Percentiles rank a stretch among this genome's conserved stretches.
phyloP scores from a whole-genome alignment of 2,113 vertebrate species.

The Prolemur simus region DNA sequence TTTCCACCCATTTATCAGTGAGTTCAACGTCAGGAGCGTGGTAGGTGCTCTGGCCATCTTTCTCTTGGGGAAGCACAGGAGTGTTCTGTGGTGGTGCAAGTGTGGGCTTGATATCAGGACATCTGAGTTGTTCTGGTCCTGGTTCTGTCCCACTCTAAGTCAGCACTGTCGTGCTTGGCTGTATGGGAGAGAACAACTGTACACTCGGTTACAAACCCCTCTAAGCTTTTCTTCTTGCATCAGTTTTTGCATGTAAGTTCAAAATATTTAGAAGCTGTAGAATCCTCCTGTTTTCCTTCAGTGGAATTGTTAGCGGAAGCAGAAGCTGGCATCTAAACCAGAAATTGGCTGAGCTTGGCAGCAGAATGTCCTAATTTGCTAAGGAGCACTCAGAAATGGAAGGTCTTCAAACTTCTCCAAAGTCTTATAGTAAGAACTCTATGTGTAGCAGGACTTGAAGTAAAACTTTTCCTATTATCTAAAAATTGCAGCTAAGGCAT shows the following conservation, averaged over 20 bases:
- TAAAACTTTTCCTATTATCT: neutral
- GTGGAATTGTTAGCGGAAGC: neutral
- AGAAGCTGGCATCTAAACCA: neutral
- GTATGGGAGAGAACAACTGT: no score
- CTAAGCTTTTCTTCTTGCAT: neutral
- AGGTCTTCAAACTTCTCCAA: neutral
- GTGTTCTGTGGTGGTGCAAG: neutral
- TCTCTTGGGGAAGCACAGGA: neutral
- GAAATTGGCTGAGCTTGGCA: neutral
- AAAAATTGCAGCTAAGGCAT: neutral
- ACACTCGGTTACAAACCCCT: neutral
- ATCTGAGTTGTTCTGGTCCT: neutral
- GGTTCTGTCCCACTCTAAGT: neutral
- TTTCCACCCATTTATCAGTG: neutral
- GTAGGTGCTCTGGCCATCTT: neutral
- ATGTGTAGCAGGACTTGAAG: neutral
- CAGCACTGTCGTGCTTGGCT: neutral
- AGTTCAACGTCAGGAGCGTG: neutral
- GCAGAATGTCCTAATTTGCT: neutral
- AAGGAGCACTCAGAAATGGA: neutral
- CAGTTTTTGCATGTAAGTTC: neutral
- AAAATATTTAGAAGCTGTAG: neutral
- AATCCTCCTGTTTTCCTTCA: neutral
- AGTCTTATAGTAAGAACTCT: neutral
- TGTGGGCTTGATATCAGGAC: neutral